These are phyloP conservation scores for Musca vetustissima DNA, from an alignment of 1,140 invertebrate genomes.

Conservation along the genomic window DNA sequence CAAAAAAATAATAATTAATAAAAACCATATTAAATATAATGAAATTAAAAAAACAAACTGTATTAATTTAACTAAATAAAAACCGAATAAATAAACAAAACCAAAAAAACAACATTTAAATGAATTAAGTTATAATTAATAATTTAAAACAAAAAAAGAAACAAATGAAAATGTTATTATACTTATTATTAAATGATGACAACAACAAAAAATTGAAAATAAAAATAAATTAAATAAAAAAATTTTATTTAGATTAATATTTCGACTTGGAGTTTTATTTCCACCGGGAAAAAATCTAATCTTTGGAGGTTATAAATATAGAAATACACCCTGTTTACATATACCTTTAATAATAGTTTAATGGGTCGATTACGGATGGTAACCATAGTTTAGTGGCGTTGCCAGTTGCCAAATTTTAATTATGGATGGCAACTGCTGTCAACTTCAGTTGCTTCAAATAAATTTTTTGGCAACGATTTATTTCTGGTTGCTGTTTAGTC, in stretches of 20 bases:
- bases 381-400: no score
- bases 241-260: conserved; percentile 55
- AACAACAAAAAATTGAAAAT: conserved; percentile 41
- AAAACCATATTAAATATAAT: conserved; percentile 22
- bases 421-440: no score
- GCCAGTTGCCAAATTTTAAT: no score
- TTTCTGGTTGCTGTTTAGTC: no score
- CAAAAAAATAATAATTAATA: conserved; percentile 43
- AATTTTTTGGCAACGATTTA: no score
- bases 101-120: not conserved
- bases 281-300: not conserved
- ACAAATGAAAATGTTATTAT: conserved; percentile 51
- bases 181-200: conserved; percentile 55
- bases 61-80: conserved; percentile 16
- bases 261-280: conserved; percentile 5
- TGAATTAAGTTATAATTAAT: conserved; percentile 21
- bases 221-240: conserved; percentile 52
- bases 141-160: conserved; percentile 15
- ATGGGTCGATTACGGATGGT: no score
- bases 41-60: conserved; percentile 22
- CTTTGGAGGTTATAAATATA: no score
- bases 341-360: no score
- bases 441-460: no score
- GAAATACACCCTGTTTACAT: no score
- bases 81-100: not conserved